Evolutionary conservation across 1,140 invertebrate species (phyloP).

Genomic region (Asbolus verrucosus): DNA sequence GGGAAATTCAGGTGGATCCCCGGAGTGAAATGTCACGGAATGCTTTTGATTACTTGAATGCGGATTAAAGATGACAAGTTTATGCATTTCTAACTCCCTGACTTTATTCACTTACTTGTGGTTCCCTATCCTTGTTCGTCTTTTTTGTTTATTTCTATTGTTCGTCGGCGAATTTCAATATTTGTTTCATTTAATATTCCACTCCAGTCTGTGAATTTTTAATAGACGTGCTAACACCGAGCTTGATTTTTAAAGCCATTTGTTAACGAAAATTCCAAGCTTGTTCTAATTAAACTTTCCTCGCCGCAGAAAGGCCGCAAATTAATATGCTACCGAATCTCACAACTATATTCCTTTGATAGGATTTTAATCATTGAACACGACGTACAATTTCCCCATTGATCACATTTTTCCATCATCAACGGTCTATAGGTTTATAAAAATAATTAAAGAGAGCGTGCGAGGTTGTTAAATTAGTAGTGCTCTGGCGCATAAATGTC

Average conservation of each 20-base stretch:
- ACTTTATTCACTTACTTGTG: conserved; percentile 31
- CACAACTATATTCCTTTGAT: conserved; percentile 18
- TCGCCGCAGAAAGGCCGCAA: conserved; percentile 13
- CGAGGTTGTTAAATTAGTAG: conserved; percentile 13
- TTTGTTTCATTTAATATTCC: conserved; percentile 38
- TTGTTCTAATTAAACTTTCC: conserved; percentile 8
- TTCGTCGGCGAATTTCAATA: conserved; percentile 33
- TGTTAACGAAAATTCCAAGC: conserved; percentile 11
- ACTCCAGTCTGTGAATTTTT: conserved; percentile 9
- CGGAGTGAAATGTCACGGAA: conserved; percentile 49
- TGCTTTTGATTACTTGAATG: conserved; percentile 48
- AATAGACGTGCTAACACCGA: conserved; percentile 17
- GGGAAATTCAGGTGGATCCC: conserved; percentile 47
- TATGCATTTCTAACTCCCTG: conserved; percentile 40
- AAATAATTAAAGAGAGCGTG: neutral
- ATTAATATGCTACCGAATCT: conserved; percentile 20
- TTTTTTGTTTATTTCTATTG: conserved; percentile 38
- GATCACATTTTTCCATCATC: neutral
- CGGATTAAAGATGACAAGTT: conserved; percentile 49
- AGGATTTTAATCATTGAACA: conserved; percentile 15
- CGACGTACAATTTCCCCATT: neutral
- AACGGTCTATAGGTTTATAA: neutral
- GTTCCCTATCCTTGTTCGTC: conserved; percentile 7
- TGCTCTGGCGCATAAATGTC: conserved; percentile 18
- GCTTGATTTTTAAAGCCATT: conserved; percentile 29